A percentile compares a stretch with the other conserved stretches of the same genome.
Conservation (phyloP, 2,888 invertebrate species). For the Epirrita christyi region DNA sequence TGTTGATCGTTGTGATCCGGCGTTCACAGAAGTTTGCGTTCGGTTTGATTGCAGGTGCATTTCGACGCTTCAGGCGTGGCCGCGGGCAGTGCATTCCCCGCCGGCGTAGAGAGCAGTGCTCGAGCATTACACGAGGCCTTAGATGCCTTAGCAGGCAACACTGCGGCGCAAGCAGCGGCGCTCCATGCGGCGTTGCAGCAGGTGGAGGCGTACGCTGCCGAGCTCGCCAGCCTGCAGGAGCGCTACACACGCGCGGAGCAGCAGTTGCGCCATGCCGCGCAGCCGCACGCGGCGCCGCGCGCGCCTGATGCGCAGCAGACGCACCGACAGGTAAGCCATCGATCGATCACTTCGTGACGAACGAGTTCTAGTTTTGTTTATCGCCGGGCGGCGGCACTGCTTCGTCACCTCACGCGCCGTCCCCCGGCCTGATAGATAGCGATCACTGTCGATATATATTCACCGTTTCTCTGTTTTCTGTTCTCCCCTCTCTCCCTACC, state of each 20-base stretch:
- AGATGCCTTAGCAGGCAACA: slow-evolving; percentile 86
- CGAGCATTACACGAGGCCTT: slow-evolving; percentile 88
- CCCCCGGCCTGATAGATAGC: slow-evolving; percentile 40
- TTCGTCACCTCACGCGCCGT: slow-evolving; percentile 50
- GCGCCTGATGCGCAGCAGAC: slow-evolving; percentile 92
- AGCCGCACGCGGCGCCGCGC: slow-evolving; percentile 92
- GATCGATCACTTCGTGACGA: no score
- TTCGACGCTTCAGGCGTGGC: slow-evolving; percentile 94
- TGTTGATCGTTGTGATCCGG: neutral
- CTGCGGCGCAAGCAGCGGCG: slow-evolving; percentile 87
- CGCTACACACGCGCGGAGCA: slow-evolving; percentile 95
- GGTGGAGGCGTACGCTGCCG: slow-evolving; percentile 94
- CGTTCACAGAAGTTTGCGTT: neutral
- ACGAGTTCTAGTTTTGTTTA: neutral
- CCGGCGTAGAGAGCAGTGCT: slow-evolving; percentile 89
- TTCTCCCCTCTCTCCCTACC: slow-evolving; percentile 67
- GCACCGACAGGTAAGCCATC: slow-evolving; percentile 93
- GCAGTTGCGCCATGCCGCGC: slow-evolving; percentile 92
- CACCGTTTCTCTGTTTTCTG: slow-evolving; percentile 71
- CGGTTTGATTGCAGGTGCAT: slow-evolving; percentile 87
- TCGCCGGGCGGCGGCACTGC: slow-evolving; percentile 51
- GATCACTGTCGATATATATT: slow-evolving; percentile 63
- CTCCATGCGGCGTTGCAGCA: slow-evolving; percentile 92
- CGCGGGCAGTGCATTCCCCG: slow-evolving; percentile 88
- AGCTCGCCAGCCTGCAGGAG: slow-evolving; percentile 93